phyloP scores from a whole-genome alignment of 1,140 invertebrate species.

The Nilaparvata lugens region DNA sequence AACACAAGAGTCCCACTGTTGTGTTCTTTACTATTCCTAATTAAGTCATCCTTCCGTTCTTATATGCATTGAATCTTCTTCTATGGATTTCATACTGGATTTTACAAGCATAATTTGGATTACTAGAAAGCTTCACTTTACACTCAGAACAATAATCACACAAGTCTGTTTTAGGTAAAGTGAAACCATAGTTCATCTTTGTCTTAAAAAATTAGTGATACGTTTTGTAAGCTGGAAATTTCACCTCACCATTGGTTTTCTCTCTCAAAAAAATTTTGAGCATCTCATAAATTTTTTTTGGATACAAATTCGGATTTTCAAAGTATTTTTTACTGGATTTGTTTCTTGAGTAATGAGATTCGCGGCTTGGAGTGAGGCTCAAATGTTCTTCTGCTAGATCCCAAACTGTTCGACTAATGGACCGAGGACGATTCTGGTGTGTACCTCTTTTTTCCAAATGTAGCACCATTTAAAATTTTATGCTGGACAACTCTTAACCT shows the following conservation, averaged over 20 bases:
- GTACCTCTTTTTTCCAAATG: background rate
- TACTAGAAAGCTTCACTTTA: background rate
- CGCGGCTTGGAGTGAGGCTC: background rate
- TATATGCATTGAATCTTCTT: background rate
- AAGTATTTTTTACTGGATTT: background rate
- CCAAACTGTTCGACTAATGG: background rate
- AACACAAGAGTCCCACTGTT: slow-evolving; percentile 6
- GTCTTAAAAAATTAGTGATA: background rate
- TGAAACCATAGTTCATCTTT: background rate
- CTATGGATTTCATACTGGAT: background rate
- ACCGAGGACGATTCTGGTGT: background rate
- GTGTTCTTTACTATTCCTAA: background rate
- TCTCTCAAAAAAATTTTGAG: background rate
- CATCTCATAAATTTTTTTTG: background rate
- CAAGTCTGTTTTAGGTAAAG: background rate
- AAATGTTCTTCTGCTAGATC: background rate
- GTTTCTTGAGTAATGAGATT: background rate
- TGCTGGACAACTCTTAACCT: background rate
- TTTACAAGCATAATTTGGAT: background rate
- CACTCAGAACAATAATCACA: background rate
- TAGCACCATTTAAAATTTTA: background rate
- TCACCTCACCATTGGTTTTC: background rate
- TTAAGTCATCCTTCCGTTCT: background rate
- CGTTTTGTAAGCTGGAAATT: background rate
- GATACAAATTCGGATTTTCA: background rate